These are phyloP conservation scores for Erpetoichthys calabaricus DNA, from an alignment of 2,797 vertebrate genomes.

Conservation along the genomic window DNA sequence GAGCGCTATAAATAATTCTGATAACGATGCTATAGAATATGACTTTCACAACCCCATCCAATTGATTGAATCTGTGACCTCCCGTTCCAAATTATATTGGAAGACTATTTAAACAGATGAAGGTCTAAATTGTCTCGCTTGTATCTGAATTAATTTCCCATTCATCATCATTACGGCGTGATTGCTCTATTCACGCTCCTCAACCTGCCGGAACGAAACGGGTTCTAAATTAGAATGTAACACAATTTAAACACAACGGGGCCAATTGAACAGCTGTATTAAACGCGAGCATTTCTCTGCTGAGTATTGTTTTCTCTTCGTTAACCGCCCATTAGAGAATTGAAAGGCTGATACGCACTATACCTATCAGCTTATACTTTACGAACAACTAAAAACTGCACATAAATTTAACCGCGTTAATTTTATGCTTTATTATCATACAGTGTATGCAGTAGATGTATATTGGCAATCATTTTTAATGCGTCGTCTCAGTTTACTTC, in stretches of 20 bases:
- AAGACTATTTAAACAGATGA: conserved; percentile 98
- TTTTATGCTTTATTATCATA: too few relatives aligned
- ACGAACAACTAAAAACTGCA: not conserved
- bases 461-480: too few relatives aligned
- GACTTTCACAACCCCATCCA: conserved; percentile 86
- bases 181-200: conserved; percentile 84
- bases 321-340: conserved; percentile 10
- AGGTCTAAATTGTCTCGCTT: conserved; percentile 96
- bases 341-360: not conserved
- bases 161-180: conserved; percentile 98
- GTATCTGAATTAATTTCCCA: conserved; percentile 98
- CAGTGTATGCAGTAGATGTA: too few relatives aligned
- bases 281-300: conserved; percentile 70
- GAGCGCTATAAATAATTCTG: conserved; percentile 83
- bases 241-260: conserved; percentile 81
- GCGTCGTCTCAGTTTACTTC: too few relatives aligned
- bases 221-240: conserved; percentile 91
- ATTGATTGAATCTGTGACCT: conserved; percentile 98
- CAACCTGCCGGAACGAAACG: conserved; percentile 67
- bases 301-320: conserved; percentile 51
- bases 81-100: conserved; percentile 90
- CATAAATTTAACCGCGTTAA: not conserved
- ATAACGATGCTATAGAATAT: conserved; percentile 83
- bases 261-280: conserved; percentile 74
- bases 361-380: conserved; percentile 1